Evolutionary conservation across 2,888 invertebrate genomes (phyloP), one percentile per base, ranked within the genome.

Genomic region (Luperina nickerlii): DNA sequence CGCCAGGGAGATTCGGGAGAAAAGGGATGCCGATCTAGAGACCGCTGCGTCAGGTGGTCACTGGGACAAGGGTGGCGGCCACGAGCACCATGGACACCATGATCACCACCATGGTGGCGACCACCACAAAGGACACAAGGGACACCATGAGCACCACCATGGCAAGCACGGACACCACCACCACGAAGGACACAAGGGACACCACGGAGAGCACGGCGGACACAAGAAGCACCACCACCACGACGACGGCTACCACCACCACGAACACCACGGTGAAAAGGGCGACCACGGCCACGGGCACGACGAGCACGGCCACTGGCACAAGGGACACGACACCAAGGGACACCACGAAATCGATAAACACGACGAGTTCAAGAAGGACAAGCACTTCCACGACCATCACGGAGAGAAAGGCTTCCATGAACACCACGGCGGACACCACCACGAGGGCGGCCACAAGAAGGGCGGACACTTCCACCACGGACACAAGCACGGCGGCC

Each of bases 301-400:
- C 76, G 96, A 97, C 51, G 96, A 95, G 83, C 95, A 95, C 86
- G 98, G 98, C 15, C 97, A 97, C 90, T 98, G 97, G 95, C 98
- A 98, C 90, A 98, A 98, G 92, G 98, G 98, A 0, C 98, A 98
- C 95, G 98, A 98, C 93, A 98, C 98, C 86, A 98, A 98, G 92
- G 98, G 98, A 84, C 98, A 98, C 89, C 98, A 98, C 92, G 98
- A 98, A 88, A 97, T 98, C 3, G 98, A 98, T 94, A 98, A 98
- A 92, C 95, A 98, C 87, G 98, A 98, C 94, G 98, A 98, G 94
- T 98, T 97, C 96, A 98, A 98, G 92, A 98, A 98, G 94, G 98
- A 98, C 90, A 98, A 98, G 91, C 98, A 98, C 94, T 98, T 98
- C 97, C 98, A 98, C 94, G 98, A 98, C 88, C 98, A 98, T 93